Evolutionary conservation across 2,797 vertebrate species (phyloP).

Genomic region (Sandelia bainsii): DNA sequence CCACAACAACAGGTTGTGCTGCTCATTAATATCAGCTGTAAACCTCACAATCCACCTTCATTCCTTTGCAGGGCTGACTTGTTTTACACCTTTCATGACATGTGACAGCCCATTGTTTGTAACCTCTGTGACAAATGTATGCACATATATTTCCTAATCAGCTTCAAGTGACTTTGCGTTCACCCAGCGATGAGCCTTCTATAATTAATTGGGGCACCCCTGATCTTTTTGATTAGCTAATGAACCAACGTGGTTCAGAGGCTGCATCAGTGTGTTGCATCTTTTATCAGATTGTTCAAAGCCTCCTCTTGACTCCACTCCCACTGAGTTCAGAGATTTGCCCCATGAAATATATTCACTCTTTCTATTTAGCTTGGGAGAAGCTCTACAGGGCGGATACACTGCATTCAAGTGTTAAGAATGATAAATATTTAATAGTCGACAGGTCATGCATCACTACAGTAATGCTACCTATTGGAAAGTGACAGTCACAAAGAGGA

Average conservation of each 20-base stretch:
- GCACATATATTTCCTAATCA: slow-evolving; percentile 45
- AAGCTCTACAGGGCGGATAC: slow-evolving; percentile 31
- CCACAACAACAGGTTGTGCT: slow-evolving; percentile 18
- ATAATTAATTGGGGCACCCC: slow-evolving; percentile 33
- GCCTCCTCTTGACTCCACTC: slow-evolving; percentile 10
- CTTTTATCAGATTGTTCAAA: slow-evolving; percentile 31
- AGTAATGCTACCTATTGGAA: neutral
- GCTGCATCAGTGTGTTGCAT: slow-evolving; percentile 20
- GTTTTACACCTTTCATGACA: slow-evolving; percentile 45
- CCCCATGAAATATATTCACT: slow-evolving; percentile 16
- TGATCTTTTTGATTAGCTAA: slow-evolving; percentile 41
- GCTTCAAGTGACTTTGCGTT: slow-evolving; percentile 14
- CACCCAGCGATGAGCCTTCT: slow-evolving; percentile 24
- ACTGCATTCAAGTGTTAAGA: neutral
- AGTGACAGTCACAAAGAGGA: slow-evolving; percentile 43
- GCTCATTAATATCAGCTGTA: slow-evolving; percentile 15
- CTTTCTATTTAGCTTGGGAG: slow-evolving; percentile 10
- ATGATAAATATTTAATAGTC: slow-evolving; percentile 28
- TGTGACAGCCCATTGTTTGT: slow-evolving; percentile 18
- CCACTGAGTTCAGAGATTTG: slow-evolving; percentile 5
- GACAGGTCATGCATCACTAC: neutral
- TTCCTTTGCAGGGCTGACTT: slow-evolving; percentile 58
- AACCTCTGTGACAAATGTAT: slow-evolving; percentile 25
- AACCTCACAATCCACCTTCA: slow-evolving; percentile 34
- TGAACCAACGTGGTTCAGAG: slow-evolving; percentile 28